Evolutionary conservation across 2,113 vertebrate species (phyloP).

Genomic region (Trinectes maculatus): DNA sequence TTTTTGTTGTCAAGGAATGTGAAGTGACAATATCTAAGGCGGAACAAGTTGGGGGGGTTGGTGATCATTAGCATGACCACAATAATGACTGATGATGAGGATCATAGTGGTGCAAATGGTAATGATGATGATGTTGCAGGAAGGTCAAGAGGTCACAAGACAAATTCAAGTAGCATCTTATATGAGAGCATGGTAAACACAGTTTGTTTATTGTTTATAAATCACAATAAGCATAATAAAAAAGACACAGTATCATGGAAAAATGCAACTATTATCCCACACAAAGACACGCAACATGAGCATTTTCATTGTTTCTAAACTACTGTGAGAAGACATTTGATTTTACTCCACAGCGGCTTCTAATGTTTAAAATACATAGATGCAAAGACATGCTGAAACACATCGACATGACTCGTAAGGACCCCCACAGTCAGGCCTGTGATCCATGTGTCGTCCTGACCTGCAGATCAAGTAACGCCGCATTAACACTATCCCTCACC

Average conservation of each 20-base stretch:
- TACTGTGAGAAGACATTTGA: no score
- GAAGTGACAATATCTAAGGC: slow-evolving; percentile 39
- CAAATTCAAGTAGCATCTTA: no score
- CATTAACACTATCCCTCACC: slow-evolving; percentile 58
- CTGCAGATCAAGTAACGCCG: slow-evolving; percentile 47
- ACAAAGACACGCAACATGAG: neutral
- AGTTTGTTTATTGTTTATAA: no score
- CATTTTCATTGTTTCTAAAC: no score
- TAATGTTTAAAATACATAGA: neutral
- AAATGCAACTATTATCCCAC: no score
- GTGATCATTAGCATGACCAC: slow-evolving; percentile 27
- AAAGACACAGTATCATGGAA: no score
- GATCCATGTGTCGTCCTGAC: slow-evolving; percentile 54
- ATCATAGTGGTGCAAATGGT: neutral
- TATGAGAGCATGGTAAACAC: no score
- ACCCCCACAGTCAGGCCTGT: slow-evolving; percentile 24
- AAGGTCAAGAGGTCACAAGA: neutral
- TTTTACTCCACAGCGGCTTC: neutral
- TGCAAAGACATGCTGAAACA: slow-evolving; percentile 2
- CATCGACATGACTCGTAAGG: neutral
- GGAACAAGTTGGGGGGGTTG: slow-evolving; percentile 15
- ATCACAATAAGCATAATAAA: no score
- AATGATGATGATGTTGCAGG: neutral
- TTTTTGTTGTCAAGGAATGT: slow-evolving; percentile 71
- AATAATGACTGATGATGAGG: slow-evolving; percentile 26